phyloP scores from a whole-genome alignment of 2,113 vertebrate species.

The Psittacula cyanocephala region DNA sequence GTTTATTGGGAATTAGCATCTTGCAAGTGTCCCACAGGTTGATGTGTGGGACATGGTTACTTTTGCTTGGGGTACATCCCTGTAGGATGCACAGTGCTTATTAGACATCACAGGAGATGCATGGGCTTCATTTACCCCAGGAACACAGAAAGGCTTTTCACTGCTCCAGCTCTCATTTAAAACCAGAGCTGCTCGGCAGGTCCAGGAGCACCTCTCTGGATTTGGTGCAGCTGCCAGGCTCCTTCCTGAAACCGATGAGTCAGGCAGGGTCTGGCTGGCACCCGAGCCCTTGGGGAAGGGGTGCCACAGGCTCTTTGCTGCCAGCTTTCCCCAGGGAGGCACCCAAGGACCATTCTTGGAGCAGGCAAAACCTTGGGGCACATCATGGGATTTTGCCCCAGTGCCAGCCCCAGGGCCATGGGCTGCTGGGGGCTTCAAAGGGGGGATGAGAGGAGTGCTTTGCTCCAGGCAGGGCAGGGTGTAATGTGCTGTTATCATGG shows the following conservation, averaged over 20 bases:
- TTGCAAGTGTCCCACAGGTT: neutral
- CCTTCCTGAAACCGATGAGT: neutral
- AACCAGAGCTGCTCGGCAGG: neutral
- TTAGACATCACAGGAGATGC: neutral
- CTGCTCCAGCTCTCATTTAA: neutral
- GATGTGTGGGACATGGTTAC: accelerated
- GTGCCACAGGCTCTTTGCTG: neutral
- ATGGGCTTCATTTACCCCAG: neutral
- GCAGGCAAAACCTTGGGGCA: neutral
- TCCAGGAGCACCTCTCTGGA: neutral
- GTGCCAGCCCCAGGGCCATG: neutral
- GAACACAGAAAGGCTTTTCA: neutral
- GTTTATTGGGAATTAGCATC: neutral
- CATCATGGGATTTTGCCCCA: accelerated
- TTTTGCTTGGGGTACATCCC: neutral
- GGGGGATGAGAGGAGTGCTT: neutral
- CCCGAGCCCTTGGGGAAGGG: neutral
- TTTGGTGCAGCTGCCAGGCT: neutral
- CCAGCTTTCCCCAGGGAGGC: neutral
- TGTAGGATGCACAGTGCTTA: neutral
- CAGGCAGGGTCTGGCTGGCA: neutral
- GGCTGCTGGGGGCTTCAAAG: neutral
- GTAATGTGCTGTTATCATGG: accelerated
- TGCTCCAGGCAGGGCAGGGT: neutral
- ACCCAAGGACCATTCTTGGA: neutral